Evolutionary conservation across 2,888 invertebrate genomes (phyloP).

Genomic region (Parnassius apollo): DNA sequence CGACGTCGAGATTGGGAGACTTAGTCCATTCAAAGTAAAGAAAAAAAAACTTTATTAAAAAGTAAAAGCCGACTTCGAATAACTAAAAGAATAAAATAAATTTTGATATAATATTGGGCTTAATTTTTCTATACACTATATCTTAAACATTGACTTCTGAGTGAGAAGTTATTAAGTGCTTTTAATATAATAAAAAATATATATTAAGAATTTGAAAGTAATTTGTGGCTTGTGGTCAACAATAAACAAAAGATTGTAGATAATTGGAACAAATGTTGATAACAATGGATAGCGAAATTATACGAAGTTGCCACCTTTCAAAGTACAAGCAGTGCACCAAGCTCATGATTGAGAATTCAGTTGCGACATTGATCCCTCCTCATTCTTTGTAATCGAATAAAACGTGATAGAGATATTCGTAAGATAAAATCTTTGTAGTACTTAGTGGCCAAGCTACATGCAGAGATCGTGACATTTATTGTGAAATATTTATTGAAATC

Average conservation of each 20-base stretch:
- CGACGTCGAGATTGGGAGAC: too few species aligned
- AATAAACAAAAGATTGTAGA: not conserved
- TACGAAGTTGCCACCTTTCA: slow-evolving; percentile 1
- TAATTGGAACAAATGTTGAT: not conserved
- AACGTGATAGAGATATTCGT: slow-evolving; percentile 25
- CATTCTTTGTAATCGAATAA: slow-evolving; percentile 26
- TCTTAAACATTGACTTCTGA: too few species aligned
- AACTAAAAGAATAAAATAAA: too few species aligned
- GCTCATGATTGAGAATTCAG: slow-evolving; percentile 6
- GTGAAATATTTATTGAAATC: not conserved
- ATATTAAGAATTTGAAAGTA: too few species aligned
- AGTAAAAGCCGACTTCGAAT: too few species aligned
- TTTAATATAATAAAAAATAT: too few species aligned
- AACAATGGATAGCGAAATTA: slow-evolving; percentile 1
- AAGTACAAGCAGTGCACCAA: not conserved
- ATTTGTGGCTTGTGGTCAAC: too few species aligned
- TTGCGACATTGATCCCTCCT: slow-evolving; percentile 17
- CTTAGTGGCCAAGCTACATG: not conserved
- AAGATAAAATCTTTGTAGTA: slow-evolving; percentile 25
- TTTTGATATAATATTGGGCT: too few species aligned
- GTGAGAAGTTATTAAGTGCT: too few species aligned
- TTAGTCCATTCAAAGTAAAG: too few species aligned
- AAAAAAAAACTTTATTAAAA: too few species aligned
- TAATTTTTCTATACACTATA: too few species aligned
- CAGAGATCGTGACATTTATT: slow-evolving; percentile 7